phyloP scores from a whole-genome alignment of 2,888 invertebrate species.

The Gymnocheta viridis region DNA sequence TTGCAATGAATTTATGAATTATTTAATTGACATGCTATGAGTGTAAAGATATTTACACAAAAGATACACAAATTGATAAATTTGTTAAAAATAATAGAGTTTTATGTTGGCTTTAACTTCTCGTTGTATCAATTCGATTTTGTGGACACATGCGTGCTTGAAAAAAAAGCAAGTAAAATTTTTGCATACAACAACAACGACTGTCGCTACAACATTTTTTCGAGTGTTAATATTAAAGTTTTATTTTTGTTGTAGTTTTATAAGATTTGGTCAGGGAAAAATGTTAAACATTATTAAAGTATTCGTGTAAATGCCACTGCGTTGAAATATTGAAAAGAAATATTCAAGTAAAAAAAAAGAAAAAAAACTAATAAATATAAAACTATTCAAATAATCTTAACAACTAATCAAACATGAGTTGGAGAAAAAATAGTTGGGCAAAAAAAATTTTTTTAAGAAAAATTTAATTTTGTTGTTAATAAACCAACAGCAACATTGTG shows the following conservation, averaged over 20 bases:
- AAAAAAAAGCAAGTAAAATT: slow-evolving; percentile 2
- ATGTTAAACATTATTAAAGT: slow-evolving; percentile 67
- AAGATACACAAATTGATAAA: slow-evolving; percentile 70
- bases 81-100: slow-evolving; percentile 63
- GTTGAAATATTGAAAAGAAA: slow-evolving; percentile 66
- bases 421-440: slow-evolving; percentile 12
- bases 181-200: slow-evolving; percentile 33
- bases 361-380: slow-evolving; percentile 25
- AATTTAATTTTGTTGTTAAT: slow-evolving; percentile 21
- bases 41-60: slow-evolving; percentile 70
- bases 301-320: slow-evolving; percentile 70
- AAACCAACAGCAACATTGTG: slow-evolving; percentile 10
- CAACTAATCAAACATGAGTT: slow-evolving; percentile 68
- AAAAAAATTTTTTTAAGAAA: slow-evolving; percentile 3
- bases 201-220: slow-evolving; percentile 30
- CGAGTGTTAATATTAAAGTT: slow-evolving; percentile 55
- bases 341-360: slow-evolving; percentile 3
- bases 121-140: slow-evolving; percentile 17
- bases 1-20: slow-evolving; percentile 64
- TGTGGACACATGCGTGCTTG: slow-evolving; percentile 41
- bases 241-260: not conserved
- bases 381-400: slow-evolving; percentile 67
- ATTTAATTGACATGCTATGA: slow-evolving; percentile 70
- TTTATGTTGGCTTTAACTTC: slow-evolving; percentile 49
- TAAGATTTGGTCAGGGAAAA: slow-evolving; percentile 53